Evolutionary conservation across 1,140 invertebrate species (phyloP), one percentile per base, ranked within the genome.

Genomic region (Cherax destructor): DNA sequence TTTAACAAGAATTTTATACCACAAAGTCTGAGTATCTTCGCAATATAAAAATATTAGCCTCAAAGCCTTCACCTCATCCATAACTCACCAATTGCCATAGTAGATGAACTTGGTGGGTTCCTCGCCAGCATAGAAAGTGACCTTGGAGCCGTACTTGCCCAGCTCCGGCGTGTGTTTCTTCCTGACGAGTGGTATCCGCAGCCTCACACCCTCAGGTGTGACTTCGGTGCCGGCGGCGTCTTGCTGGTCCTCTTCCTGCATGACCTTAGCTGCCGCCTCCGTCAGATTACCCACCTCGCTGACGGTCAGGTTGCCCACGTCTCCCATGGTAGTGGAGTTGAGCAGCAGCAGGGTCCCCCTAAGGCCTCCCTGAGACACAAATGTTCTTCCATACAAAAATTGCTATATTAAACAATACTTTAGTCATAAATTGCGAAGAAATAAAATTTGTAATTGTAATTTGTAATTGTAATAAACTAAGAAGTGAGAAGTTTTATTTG

Each of bases 61-160:
- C 9, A 56, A 56, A 56, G 52, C 13, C 52, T 13, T 9, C 61
- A 11, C 5, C 11, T 10, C 18, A 16, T 65, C 5, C 18, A 13
- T 4, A 7, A 91, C 89, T 85, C 61, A 93, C 92, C 92, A 93
- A 83, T 93, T 93, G 11, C 92, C 92, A 49, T 91, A 93, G 76
- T 93, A 91, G 47, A 93, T 88, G 72, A 84, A 91, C 69, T 88
- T 86, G 59, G 86, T 88, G 30, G 80, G 76, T 7, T 90, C 30
- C 11, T 87, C 50, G 4, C 89, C 61, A 3, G 86, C 76, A 74
- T 79, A 93, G 77, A 93, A 93, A 0, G 80, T 91, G 21, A 93
- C 56, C 50, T 88, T 91, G 41, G 90, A 80, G 5, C 92, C 92
- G 13, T 93, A 93, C 49, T 93, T 93, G 50, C 92, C 92, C 16